Evolutionary conservation across 2,797 vertebrate species (phyloP).

Genomic region (Tiaroga cobitis): DNA sequence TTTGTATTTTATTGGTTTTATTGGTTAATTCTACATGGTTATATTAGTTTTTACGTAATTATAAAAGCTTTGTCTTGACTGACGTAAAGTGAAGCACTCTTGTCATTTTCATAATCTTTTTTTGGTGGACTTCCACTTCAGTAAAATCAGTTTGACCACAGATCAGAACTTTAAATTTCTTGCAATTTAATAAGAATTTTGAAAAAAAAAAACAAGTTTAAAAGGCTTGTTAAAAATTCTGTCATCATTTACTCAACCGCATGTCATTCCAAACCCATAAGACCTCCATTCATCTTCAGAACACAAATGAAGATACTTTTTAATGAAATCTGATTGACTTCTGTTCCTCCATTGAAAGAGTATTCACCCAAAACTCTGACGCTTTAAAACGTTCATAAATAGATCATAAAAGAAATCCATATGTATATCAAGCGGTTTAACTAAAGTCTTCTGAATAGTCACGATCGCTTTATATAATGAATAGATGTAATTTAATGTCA

Average conservation of each 20-base stretch:
- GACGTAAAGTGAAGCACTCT: not conserved
- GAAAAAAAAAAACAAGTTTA: not conserved
- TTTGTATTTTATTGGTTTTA: not conserved
- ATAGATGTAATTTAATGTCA: not conserved
- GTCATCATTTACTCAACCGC: not conserved
- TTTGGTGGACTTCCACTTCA: not conserved
- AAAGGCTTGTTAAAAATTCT: not conserved
- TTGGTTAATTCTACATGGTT: not conserved
- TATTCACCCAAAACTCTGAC: not conserved
- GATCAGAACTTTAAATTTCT: not conserved
- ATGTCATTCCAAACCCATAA: not conserved
- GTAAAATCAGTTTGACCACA: not conserved
- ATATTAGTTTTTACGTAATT: not conserved
- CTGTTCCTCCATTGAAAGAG: not conserved
- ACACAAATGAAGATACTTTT: not conserved
- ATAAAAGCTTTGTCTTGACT: not conserved
- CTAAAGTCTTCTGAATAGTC: not conserved
- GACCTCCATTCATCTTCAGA: not conserved
- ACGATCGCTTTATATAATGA: not conserved
- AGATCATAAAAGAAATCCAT: not conserved
- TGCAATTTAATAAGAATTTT: not conserved
- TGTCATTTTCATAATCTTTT: not conserved
- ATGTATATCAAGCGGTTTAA: not conserved
- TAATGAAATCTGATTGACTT: not conserved
- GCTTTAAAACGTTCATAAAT: not conserved